Evolutionary conservation across 2,113 vertebrate genomes (phyloP).

Genomic region (Xenus cinereus): DNA sequence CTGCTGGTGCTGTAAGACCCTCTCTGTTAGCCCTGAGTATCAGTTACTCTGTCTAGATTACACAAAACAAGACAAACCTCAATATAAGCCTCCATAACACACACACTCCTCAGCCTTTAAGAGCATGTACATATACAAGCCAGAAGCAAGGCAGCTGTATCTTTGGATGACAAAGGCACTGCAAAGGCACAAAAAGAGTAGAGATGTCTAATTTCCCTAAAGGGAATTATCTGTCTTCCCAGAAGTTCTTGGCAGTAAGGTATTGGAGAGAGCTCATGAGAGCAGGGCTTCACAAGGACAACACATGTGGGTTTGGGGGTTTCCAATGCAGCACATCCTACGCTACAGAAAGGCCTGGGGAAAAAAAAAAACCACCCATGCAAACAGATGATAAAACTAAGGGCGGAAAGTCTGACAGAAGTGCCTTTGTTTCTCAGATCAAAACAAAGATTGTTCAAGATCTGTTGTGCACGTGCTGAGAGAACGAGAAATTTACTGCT

Average conservation of each 20-base stretch:
- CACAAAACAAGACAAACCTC: not conserved
- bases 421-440: not conserved
- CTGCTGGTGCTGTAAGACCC: not conserved
- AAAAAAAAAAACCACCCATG: not conserved
- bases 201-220: not conserved
- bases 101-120: not conserved
- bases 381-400: not conserved
- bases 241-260: not conserved
- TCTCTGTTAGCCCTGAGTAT: not conserved
- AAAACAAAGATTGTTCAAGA: not conserved
- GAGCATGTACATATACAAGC: not conserved
- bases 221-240: not conserved
- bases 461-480: not conserved
- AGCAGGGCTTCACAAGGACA: not conserved
- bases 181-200: not conserved
- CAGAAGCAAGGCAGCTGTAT: not conserved
- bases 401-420: not conserved
- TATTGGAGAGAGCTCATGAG: not conserved
- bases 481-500: not conserved
- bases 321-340: not conserved
- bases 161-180: not conserved
- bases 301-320: not conserved
- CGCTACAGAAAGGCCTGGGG: not conserved
- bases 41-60: not conserved
- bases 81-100: not conserved